Conservation (phyloP, 2,888 invertebrate species). For the Ormyrus nitidulus region DNA sequence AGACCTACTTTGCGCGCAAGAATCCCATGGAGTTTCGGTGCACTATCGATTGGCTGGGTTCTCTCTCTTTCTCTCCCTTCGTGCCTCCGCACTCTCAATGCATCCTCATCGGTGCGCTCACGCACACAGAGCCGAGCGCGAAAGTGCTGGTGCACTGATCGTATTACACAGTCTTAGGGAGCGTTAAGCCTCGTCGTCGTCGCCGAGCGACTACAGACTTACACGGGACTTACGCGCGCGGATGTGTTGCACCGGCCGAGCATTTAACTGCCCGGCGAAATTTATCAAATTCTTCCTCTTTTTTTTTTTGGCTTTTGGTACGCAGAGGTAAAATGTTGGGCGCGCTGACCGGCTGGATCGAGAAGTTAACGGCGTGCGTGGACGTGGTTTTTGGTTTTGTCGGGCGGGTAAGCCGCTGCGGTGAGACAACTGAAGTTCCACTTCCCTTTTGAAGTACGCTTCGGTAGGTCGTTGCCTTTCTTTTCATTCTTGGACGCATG, state of each 20-base stretch:
- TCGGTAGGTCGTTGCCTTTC: too few species aligned
- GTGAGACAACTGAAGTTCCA: too few species aligned
- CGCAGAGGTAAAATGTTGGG: too few species aligned
- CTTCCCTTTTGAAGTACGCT: too few species aligned
- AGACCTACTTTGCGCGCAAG: constrained; percentile 40
- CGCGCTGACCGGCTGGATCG: too few species aligned
- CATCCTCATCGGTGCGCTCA: background rate
- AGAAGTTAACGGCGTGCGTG: background rate
- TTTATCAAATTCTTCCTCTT: too few species aligned
- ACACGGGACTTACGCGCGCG: constrained; percentile 64
- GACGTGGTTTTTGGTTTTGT: constrained; percentile 13
- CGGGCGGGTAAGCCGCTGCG: background rate
- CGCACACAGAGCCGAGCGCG: constrained; percentile 39
- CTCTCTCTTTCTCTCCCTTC: constrained; percentile 45
- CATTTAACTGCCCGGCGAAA: too few species aligned
- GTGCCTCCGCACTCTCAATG: constrained; percentile 27
- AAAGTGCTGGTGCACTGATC: constrained; percentile 69
- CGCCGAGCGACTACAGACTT: constrained; percentile 57
- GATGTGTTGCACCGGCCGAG: background rate
- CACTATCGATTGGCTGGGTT: constrained; percentile 67
- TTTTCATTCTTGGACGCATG: too few species aligned
- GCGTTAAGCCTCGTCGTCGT: constrained; percentile 66
- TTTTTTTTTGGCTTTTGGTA: too few species aligned
- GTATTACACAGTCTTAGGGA: constrained; percentile 74
- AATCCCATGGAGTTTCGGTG: constrained; percentile 63